Conservation (phyloP, 2,888 invertebrate genomes). For the Pseudoips prasinana region DNA sequence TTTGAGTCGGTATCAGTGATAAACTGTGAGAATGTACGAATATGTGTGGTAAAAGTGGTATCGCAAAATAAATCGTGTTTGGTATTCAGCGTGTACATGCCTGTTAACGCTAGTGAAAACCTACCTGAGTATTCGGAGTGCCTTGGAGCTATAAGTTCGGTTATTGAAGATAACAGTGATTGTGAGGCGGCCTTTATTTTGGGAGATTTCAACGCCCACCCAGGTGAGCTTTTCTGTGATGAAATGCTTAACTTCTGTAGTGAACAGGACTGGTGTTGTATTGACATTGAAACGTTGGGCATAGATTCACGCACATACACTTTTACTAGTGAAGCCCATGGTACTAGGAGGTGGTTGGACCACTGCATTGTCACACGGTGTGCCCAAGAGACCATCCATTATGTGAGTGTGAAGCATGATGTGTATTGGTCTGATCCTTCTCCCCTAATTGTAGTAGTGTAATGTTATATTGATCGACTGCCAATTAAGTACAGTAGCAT, state of each 20-base stretch:
- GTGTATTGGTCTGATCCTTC: conserved; percentile 19
- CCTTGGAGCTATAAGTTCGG: conserved; percentile 1
- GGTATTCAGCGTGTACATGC: conserved; percentile 8
- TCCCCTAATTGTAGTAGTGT: conserved; percentile 10
- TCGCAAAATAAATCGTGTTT: background rate
- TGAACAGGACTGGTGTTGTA: conserved; percentile 1
- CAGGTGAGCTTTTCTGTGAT: conserved; percentile 9
- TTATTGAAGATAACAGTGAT: conserved; percentile 1
- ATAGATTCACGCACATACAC: background rate
- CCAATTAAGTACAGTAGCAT: background rate
- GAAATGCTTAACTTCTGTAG: conserved; percentile 8
- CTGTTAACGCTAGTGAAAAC: conserved; percentile 3
- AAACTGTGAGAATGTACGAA: conserved; percentile 3
- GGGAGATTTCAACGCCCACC: conserved; percentile 9
- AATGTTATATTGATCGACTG: conserved; percentile 10
- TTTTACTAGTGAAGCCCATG: background rate
- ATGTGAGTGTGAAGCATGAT: conserved; percentile 7
- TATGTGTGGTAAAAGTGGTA: conserved; percentile 3
- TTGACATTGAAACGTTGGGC: background rate
- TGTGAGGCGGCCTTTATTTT: conserved; percentile 10
- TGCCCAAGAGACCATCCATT: background rate
- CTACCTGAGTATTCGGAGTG: conserved; percentile 3
- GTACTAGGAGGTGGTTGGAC: background rate
- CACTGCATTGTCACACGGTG: background rate
- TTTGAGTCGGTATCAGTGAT: conserved; percentile 5